Evolutionary conservation across 2,888 invertebrate species (phyloP), one percentile per base, ranked within the genome.

Genomic region (Polia nebulosa): DNA sequence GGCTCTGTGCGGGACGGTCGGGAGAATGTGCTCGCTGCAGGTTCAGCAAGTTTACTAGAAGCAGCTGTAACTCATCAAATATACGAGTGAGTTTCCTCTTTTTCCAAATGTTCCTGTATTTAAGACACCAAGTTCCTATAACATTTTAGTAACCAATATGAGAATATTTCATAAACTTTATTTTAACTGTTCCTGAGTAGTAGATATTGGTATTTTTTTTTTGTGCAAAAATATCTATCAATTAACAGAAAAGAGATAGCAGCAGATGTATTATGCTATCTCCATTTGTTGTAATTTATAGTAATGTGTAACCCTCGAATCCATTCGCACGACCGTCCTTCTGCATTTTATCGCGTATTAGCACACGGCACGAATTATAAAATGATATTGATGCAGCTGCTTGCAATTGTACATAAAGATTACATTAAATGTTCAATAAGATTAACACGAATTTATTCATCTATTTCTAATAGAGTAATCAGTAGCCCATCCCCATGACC

Each of bases 361-460:
- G 60, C 63, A 76, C 64, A 51, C 20, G 17, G 52, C 74, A 68
- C 55, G 67, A 76, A 63, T 72, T 81, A 64, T 65, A 76, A 72
- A 69, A 80, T 77, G 64, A 78, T 82, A 80, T 78, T 70, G 71
- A 82, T 82, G 81, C 82, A 81, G 79, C 76, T 79, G 82, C 81
- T 82, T 82, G 82, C 79, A 75, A 81, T 77, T 82, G 81, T 82
- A 79, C 56, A 82, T 82, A 82, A 74, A 1, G 29, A 74, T 76
- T 68, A 80, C 64, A 78, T 80, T 71, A 72, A 80, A 80, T 80
- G 73, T 82, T 82, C 59, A 69, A 67, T 81, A 83, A 80, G 82
- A 78, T 80, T 76, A 81, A 83, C 68, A 83, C 82, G 80, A 83
- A 83, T 82, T 83, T 83, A 83, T 81, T 78, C 76, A 75, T 76